Conservation (phyloP, 2,797 vertebrate genomes). For the Amblyraja radiata region DNA sequence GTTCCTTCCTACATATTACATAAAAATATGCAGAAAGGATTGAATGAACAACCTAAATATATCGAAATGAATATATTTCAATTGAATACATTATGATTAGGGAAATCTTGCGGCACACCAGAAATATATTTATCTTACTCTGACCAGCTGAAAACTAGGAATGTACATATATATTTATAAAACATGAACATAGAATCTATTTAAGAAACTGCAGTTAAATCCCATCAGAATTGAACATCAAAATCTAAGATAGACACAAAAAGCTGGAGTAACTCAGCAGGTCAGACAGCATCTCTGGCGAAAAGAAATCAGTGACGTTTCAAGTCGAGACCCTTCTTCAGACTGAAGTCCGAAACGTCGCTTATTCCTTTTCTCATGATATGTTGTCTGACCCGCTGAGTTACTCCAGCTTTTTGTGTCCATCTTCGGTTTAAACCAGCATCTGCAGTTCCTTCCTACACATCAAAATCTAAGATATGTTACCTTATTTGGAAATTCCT, state of each 20-base stretch:
- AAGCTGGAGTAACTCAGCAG: no score
- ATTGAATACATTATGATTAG: neutral
- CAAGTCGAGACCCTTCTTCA: no score
- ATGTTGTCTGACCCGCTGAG: no score
- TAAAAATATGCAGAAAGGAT: neutral
- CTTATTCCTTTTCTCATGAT: no score
- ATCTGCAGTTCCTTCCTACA: neutral
- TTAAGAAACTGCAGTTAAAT: neutral
- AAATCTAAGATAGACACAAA: neutral
- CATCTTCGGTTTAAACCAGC: no score
- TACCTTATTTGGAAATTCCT: neutral
- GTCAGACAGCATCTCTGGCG: no score
- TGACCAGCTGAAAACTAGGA: neutral
- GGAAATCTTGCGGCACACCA: neutral
- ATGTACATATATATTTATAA: neutral
- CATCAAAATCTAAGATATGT: neutral
- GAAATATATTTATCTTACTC: neutral
- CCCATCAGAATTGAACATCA: neutral
- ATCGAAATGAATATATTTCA: neutral
- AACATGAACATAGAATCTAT: neutral
- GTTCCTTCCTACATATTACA: neutral
- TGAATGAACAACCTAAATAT: neutral
- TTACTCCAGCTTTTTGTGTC: no score
- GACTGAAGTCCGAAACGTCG: no score
- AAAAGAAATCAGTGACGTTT: no score